Evolutionary conservation across 2,113 vertebrate genomes (phyloP), one percentile per base, ranked within the genome.

Genomic region (Morphnarchus princeps): DNA sequence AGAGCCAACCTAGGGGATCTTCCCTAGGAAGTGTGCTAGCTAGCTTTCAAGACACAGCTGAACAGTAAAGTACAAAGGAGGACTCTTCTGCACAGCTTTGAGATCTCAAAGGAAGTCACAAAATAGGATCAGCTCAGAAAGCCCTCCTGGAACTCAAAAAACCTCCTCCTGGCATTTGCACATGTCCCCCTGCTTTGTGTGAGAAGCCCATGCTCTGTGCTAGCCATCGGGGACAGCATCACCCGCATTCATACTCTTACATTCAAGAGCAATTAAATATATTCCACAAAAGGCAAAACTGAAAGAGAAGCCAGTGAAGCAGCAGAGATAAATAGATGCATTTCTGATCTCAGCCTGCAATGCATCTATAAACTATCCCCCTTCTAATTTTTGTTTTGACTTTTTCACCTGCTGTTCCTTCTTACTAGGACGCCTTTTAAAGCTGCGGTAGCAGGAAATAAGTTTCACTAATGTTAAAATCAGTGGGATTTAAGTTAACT

Each of bases 181-280:
- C 45, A 43, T 14, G 25, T 93, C 40, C 70, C 25, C 31, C 57
- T 71, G 74, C 73, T 84, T 93, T 95, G 87, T 93, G 55, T 59
- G 61, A 96, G 87, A 96, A 95, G 81, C 62, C 42, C 43, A 36
- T 90, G 87, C 91, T 94, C 89, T 63, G 2, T 87, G 55, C 50
- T 89, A 84, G 73, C 77, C 77, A 71, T 87, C 31, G 76, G 89
- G 82, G 87, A 67, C 73, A 52, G n/a, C 73, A 82, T 87, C 81
- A 87, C 70, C 70, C 12, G 2, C 49, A 62, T 76, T 89, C 45
- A 58, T 87, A 47, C 36, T 80, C 84, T 82, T 54, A 71, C 71
- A 89, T 93, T 96, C 86, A 93, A 80, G 65, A 93, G 32, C n/a
- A 49, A 94, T 89, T 95, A 93, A 90, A 94, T 71, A 45, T 85